Evolutionary conservation across 2,888 invertebrate species (phyloP), one percentile per base, ranked within the genome.

Genomic region (Camptogramma bilineatum): DNA sequence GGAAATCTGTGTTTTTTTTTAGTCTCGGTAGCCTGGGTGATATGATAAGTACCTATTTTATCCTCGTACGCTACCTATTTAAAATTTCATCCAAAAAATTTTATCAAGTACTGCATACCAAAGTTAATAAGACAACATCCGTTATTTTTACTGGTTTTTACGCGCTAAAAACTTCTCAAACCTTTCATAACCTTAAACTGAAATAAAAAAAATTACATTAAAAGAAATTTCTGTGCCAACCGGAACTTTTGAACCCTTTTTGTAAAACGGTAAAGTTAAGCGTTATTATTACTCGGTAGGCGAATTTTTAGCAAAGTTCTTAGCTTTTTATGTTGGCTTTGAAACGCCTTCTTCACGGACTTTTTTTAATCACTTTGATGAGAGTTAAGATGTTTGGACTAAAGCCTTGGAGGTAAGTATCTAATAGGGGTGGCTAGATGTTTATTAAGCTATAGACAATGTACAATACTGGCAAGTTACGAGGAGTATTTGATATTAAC

Each of bases 261-360:
- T 34, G 59, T 63, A 47, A 65, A 66, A 63, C 63, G 62, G 31
- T 24, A 9, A 70, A 62, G 51, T 62, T 69, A 66, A 64, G 28
- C 48, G 58, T 63, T 69, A 67, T 66, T 57, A 66, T 57, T 66
- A 48, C 69, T 59, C 31, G 5, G 56, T 21, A 57, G 53, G 34
- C 47, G 39, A 21, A 17, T 52, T 64, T 64, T 42, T 60, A 4
- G 4, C 46, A 17, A 53, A 59, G 50, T 19, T 39, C 46, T 65
- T 46, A 42, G 44, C 48, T 64, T 64, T 44, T 52, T 52, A 42
- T 53, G 50, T 28, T 18, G 55, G 39, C 17, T 46, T 51, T 52
- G 46, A 47, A 53, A 47, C 18, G 18, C 19, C 17, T 52, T 48
- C 34, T 52, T 58, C 51, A 42, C 7, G 50, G 58, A 50, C 44